These are phyloP conservation scores for Thinocorus orbignyianus DNA, from an alignment of 2,113 vertebrate genomes.

Conservation along the genomic window DNA sequence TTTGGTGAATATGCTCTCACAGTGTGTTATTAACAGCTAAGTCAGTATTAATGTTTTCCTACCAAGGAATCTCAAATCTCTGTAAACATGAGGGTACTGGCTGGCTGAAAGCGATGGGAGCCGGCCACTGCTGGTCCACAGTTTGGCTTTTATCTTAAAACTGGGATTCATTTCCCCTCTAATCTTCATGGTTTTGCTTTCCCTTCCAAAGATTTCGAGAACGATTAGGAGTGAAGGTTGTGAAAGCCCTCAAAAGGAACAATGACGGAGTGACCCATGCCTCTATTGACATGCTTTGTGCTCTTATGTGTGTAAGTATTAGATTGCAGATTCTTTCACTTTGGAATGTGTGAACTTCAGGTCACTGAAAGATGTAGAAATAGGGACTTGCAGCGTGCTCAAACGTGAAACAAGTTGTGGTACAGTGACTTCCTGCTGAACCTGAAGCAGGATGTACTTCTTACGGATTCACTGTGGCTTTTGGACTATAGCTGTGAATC, in stretches of 20 bases:
- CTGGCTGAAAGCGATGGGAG: background rate
- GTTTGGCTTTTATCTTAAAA: background rate
- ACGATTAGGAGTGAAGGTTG: conserved; percentile 94
- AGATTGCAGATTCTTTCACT: background rate
- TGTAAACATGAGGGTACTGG: background rate
- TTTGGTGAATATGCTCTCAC: background rate
- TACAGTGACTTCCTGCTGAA: background rate
- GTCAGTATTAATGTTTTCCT: background rate
- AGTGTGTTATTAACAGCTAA: background rate
- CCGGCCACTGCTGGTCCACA: fast-evolving
- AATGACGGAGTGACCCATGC: conserved; percentile 95
- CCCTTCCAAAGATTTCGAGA: conserved; percentile 88
- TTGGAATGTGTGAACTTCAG: background rate
- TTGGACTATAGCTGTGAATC: background rate
- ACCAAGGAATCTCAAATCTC: background rate
- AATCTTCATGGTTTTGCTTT: background rate
- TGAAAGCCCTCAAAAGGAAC: conserved; percentile 96
- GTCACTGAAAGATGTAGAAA: background rate
- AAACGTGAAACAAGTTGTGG: background rate
- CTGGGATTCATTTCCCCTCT: background rate
- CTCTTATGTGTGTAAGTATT: conserved; percentile 99
- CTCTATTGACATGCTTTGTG: conserved; percentile 97
- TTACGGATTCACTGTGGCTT: background rate
- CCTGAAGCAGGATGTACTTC: background rate
- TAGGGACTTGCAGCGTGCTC: background rate